phyloP scores from a whole-genome alignment of 2,113 vertebrate species.

The Sylvilagus bachmani region DNA sequence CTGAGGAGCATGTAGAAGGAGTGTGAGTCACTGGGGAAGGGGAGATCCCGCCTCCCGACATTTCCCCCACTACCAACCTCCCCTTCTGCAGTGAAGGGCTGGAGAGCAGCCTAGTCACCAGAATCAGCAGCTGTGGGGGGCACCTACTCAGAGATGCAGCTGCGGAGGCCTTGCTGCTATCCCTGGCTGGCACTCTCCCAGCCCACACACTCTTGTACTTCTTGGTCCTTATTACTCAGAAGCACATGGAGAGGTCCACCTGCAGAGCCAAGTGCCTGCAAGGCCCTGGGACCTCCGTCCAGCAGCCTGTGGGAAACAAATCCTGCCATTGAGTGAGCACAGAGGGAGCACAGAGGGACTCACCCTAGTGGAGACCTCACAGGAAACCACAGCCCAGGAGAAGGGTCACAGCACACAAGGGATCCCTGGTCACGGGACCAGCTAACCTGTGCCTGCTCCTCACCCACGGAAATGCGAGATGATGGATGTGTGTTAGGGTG shows the following conservation, averaged over 20 bases:
- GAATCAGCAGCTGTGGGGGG: not conserved
- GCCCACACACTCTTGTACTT: too few species aligned
- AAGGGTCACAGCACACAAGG: rapidly evolving
- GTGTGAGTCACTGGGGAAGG: not conserved
- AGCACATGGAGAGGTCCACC: not conserved
- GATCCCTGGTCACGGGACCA: too few species aligned
- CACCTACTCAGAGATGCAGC: not conserved
- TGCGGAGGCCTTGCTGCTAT: not conserved
- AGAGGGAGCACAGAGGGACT: too few species aligned
- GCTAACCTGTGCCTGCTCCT: rapidly evolving
- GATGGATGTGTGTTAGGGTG: not conserved
- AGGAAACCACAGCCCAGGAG: not conserved
- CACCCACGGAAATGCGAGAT: too few species aligned
- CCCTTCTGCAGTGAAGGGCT: not conserved
- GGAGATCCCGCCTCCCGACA: not conserved
- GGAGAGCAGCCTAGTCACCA: too few species aligned
- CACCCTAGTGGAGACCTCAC: not conserved
- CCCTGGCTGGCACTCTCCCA: not conserved
- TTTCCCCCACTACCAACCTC: too few species aligned
- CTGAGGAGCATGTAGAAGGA: not conserved
- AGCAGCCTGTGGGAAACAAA: not conserved
- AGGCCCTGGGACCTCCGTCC: not conserved
- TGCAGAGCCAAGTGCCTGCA: not conserved
- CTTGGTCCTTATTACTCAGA: not conserved
- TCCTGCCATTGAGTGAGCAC: not conserved